Base-by-base conservation (phyloP, 37 sponge, comb jelly and placozoan genomes). In the Corticium candelabrum region DNA sequence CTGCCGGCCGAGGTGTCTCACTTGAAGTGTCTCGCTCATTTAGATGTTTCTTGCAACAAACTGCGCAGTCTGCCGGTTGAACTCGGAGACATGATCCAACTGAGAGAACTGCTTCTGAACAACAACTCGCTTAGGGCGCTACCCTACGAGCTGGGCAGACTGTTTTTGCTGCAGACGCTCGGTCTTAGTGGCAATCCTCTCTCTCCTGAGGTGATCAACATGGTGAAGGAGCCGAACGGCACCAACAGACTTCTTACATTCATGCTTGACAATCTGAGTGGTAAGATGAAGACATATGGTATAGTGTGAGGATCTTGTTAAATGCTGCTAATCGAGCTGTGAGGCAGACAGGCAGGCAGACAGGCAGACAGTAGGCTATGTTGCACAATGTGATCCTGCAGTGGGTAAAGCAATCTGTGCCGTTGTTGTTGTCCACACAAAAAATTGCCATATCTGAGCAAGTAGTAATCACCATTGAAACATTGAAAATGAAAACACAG, bases 21-120 rank as follows among this genome's bases (percentile, higher is more conserved):
- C 34, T 84, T 97, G 41, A 75, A 79, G 11, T 77, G 68, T 35
- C 88, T 97, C 0, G 41, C 70, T 5, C 88, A 84, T 68, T 84
- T 97, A 1, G 94, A 97, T 79, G 83, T 97, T 68, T 93, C 99
- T 0, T 84, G 88, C 39, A 97, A 97, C 87, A 91, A 94, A 75
- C 84, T 97, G 1, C 78, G 88, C 15, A 87, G 85, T 57, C 73
- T 96, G n/a, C 98, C 98, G 21, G 80, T 85, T 0, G 93, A 93
- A 74, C 68, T 96, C 27, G 98, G 98, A 21, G 98, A 96, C 79
- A 93, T 96, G 98, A 77, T 85, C 0, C 87, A 96, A 39, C 83
- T 96, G 33, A 82, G 87, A 40, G 98, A 96, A 37, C 86, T 96
- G 7, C 74, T 88, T 2, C 88, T 96, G 68, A 87, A 86, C 76